phyloP scores from a whole-genome alignment of 2,797 vertebrate genomes.

The Perodicticus potto region DNA sequence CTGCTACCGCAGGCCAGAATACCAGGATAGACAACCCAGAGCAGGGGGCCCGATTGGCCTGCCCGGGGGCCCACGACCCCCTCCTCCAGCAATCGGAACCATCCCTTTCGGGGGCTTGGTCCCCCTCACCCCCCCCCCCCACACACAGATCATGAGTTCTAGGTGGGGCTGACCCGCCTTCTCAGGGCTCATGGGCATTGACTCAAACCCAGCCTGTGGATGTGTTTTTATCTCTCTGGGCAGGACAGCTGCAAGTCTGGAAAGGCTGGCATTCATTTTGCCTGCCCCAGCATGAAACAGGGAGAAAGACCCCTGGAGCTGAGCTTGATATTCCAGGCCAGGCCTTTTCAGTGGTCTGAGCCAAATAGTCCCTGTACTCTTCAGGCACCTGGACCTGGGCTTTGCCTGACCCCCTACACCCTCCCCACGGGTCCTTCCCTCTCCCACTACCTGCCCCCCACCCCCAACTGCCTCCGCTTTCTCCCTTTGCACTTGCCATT shows the following conservation, averaged over 20 bases:
- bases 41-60: background rate
- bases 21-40: background rate
- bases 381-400: background rate
- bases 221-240: background rate
- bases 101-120: background rate
- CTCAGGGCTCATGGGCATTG: background rate
- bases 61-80: background rate
- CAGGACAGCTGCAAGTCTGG: background rate
- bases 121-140: background rate
- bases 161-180: background rate
- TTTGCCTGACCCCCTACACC: accelerated
- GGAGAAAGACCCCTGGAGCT: background rate
- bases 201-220: background rate
- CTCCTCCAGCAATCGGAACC: background rate
- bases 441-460: background rate
- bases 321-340: background rate
- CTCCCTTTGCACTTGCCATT: background rate
- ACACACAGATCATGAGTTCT: background rate
- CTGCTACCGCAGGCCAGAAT: background rate
- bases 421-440: background rate
- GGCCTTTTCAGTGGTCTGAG: background rate
- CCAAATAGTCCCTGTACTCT: background rate
- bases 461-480: background rate
- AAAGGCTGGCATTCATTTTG: background rate
- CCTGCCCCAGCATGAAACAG: background rate